Conservation (phyloP, 2,797 vertebrate species). For the Hippoglossus hippoglossus region DNA sequence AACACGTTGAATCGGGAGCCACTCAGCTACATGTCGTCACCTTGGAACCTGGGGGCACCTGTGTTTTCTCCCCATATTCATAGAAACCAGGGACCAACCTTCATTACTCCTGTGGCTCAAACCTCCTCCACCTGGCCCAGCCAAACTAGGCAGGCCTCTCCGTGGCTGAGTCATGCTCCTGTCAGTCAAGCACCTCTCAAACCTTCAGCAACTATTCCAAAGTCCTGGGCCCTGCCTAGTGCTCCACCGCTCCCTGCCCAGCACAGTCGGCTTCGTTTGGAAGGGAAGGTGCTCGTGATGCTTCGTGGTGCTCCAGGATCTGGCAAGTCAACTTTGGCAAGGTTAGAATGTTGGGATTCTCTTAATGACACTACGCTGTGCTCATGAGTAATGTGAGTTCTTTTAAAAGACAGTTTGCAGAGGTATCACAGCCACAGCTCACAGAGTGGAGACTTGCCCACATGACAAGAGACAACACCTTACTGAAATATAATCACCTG, state of each 20-base stretch:
- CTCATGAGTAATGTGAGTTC: background rate
- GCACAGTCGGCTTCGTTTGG: constrained; percentile 69
- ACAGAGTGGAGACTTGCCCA: no score
- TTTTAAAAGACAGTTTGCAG: background rate
- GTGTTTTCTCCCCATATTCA: constrained; percentile 81
- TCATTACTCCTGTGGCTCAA: constrained; percentile 88
- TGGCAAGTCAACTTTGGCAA: constrained; percentile 95
- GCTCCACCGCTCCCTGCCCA: constrained; percentile 32
- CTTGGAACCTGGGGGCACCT: constrained; percentile 88
- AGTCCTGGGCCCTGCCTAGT: constrained; percentile 75
- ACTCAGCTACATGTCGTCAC: constrained; percentile 28
- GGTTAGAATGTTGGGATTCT: constrained; percentile 79
- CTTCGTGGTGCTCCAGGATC: constrained; percentile 97
- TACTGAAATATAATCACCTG: background rate
- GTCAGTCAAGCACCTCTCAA: constrained; percentile 73
- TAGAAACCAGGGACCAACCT: constrained; percentile 77
- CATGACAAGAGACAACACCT: background rate
- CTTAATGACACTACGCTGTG: background rate
- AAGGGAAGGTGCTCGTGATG: constrained; percentile 91
- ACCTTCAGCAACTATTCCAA: constrained; percentile 79
- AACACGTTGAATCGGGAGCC: constrained; percentile 27
- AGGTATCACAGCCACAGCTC: background rate
- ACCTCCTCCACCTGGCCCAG: constrained; percentile 80
- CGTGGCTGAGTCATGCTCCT: constrained; percentile 59
- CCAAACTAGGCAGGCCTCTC: constrained; percentile 53